These are phyloP conservation scores for Drosophila paranaensis DNA, from an alignment of 2,888 invertebrate genomes.

Conservation along the genomic window DNA sequence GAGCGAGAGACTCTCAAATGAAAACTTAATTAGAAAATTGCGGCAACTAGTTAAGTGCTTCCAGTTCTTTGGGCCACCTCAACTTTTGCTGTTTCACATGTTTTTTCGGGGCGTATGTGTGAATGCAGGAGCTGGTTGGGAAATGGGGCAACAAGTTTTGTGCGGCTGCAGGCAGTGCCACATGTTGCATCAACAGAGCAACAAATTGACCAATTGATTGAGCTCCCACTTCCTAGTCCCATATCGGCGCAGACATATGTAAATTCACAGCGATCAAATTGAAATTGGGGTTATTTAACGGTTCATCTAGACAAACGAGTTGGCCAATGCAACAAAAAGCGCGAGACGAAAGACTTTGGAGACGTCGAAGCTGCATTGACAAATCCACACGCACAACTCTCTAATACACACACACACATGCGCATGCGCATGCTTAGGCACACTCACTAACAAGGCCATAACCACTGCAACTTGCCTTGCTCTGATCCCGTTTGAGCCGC, in stretches of 20 bases:
- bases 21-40: slow-evolving; percentile 72
- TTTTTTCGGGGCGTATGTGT: slow-evolving; percentile 11
- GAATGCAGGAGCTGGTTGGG: slow-evolving; percentile 31
- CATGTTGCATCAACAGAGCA: slow-evolving; percentile 34
- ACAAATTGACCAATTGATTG: slow-evolving; percentile 44
- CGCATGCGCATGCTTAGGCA: slow-evolving; percentile 18
- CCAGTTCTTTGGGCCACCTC: slow-evolving; percentile 32
- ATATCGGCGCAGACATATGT: slow-evolving; percentile 41
- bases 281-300: slow-evolving; percentile 75
- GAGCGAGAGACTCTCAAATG: slow-evolving; percentile 39
- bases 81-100: slow-evolving; percentile 9
- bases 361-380: slow-evolving; percentile 60
- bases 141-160: slow-evolving; percentile 59
- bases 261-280: slow-evolving; percentile 51
- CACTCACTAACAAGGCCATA: slow-evolving; percentile 51
- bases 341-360: slow-evolving; percentile 43
- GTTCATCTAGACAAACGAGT: slow-evolving; percentile 65
- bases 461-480: slow-evolving; percentile 72
- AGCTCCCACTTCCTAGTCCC: slow-evolving; percentile 10
- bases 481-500: slow-evolving; percentile 49
- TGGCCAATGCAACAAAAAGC: slow-evolving; percentile 45
- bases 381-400: slow-evolving; percentile 53
- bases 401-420: slow-evolving; percentile 45
- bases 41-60: slow-evolving; percentile 57
- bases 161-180: slow-evolving; percentile 7